A percentile compares a stretch with the other conserved stretches of the same genome.
These are phyloP conservation scores for Drosophila cognata DNA, from an alignment of 2,888 invertebrate species.

Conservation along the genomic window DNA sequence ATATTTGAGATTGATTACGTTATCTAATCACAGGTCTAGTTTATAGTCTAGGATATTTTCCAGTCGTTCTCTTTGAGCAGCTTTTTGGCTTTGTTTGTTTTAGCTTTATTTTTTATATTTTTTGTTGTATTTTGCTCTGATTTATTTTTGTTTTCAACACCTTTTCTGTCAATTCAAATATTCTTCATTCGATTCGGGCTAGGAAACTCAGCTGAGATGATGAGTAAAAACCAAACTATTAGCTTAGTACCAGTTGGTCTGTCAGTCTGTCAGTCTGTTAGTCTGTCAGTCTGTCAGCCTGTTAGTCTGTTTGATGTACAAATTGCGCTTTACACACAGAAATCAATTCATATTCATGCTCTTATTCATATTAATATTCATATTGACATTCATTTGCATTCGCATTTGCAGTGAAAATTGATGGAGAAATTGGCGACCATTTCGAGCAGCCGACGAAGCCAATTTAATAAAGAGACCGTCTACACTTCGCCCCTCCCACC, in stretches of 20 bases:
- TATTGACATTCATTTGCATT: conserved; percentile 23
- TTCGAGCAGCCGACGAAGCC: conserved; percentile 45
- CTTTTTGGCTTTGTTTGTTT: not conserved
- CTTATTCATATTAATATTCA: conserved; percentile 36
- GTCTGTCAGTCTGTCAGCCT: not conserved
- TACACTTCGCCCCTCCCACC: not conserved
- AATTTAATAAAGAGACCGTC: conserved; percentile 29
- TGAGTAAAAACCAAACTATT: not conserved
- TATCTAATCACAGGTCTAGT: not conserved
- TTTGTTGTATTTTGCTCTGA: conserved; percentile 36
- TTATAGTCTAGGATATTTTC: conserved; percentile 16
- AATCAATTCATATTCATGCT: conserved; percentile 13
- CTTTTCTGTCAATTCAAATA: conserved; percentile 40
- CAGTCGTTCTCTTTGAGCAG: not conserved
- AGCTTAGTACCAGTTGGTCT: not conserved
- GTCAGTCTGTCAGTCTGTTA: not conserved
- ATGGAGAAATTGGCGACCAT: conserved; percentile 47
- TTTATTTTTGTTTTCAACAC: conserved; percentile 69
- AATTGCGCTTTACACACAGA: not conserved
- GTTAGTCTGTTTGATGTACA: not conserved
- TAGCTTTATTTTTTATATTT: not conserved
- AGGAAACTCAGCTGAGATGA: not conserved
- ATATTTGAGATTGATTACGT: not conserved
- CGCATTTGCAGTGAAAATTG: conserved; percentile 43
- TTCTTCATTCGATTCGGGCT: conserved; percentile 26